Evolutionary conservation across 2,113 vertebrate species (phyloP).

Genomic region (Eublepharis macularius): DNA sequence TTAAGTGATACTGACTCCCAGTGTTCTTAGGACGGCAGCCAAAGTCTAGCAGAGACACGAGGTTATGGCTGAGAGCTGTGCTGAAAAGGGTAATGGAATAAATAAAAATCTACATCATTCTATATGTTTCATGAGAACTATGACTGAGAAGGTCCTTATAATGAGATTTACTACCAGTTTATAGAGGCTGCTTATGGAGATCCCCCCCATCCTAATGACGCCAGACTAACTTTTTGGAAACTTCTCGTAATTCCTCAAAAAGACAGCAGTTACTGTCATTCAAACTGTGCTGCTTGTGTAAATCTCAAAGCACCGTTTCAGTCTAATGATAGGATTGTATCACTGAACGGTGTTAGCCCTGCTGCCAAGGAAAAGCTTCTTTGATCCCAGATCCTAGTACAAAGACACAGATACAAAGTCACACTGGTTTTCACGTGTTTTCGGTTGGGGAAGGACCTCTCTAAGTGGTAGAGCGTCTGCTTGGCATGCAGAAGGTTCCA

Average conservation of each 20-base stretch:
- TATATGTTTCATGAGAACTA: not conserved
- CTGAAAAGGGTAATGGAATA: not conserved
- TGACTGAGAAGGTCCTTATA: not conserved
- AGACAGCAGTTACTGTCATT: not conserved
- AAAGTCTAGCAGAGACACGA: not conserved
- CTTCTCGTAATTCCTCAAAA: not conserved
- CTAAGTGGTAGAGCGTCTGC: too few relatives aligned
- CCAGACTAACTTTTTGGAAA: not conserved
- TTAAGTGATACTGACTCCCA: too few relatives aligned
- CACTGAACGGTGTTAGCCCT: too few relatives aligned
- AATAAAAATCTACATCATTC: not conserved
- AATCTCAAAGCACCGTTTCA: not conserved
- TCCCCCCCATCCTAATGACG: not conserved
- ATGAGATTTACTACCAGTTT: not conserved
- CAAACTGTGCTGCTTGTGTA: not conserved
- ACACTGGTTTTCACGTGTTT: too few relatives aligned
- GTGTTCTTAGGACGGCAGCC: too few relatives aligned
- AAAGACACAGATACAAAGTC: too few relatives aligned
- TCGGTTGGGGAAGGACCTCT: too few relatives aligned
- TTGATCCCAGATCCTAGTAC: too few relatives aligned
- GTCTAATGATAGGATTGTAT: too few relatives aligned
- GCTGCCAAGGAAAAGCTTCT: too few relatives aligned
- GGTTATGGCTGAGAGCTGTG: not conserved
- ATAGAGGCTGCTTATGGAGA: not conserved
- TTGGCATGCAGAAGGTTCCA: too few relatives aligned